Base-by-base conservation (phyloP, 2,888 invertebrate genomes). In the Scaptomyza reducta region DNA sequence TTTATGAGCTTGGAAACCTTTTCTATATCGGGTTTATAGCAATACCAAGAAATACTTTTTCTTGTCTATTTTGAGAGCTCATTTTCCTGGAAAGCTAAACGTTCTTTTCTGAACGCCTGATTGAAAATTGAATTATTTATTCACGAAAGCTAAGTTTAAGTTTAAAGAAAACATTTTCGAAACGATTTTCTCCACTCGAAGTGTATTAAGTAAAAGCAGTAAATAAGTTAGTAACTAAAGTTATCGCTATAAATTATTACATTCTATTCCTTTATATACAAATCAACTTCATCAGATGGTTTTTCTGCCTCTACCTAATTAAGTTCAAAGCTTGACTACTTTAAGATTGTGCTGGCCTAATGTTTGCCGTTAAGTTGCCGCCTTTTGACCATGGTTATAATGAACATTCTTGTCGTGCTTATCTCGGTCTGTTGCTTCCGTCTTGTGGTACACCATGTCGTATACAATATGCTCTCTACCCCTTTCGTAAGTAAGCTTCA, bases 381-480 rank as follows among this genome's bases (percentile, higher is more conserved):
- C 5, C 27, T 11, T 25, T 14, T 35, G 35, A 40, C 25, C 56
- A 55, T 38, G 50, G 47, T 41, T 70, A 56, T 69, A 68, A 60
- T 69, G 67, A 58, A 49, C 41, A 51, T 61, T 46, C 44, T 50
- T 56, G 60, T 35, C 67, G 60, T 45, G 47, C 53, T 50, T 64
- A 70, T 54, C 66, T 69, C 40, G 16, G 31, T 53, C 42, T 47
- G 38, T 49, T 53, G 42, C 65, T 80, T 71, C 44, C 57, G 40
- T 51, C 6, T 33, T 40, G 42, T 46, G 42, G 53, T 45, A 54
- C 38, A 59, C 27, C 68, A 53, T 42, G 59, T 59, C 61, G 68
- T 53, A 53, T 64, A 70, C 74, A 69, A 64, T 62, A 62, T 65
- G 56, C 63, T 65, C 57, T 16, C n/a, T 25, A 59, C 33, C 53